A percentile compares a stretch with the other conserved stretches of the same genome.
Conservation (phyloP, 2,797 vertebrate genomes). For the Takifugu rubripes region DNA sequence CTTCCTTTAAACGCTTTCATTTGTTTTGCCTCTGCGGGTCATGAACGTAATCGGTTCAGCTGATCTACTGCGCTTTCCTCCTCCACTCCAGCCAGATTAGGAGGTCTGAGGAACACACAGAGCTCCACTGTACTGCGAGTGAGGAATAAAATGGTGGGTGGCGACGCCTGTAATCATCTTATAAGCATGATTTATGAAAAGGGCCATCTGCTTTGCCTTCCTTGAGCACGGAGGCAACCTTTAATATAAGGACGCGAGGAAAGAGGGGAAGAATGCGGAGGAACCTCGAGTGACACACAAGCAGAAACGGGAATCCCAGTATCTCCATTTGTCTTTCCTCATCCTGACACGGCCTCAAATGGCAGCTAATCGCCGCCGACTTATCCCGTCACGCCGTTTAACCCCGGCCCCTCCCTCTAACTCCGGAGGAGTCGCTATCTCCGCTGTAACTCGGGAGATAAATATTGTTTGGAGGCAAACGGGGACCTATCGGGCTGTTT, state of each 20-base stretch:
- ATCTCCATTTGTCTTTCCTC: constrained; percentile 12
- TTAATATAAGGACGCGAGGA: constrained; percentile 75
- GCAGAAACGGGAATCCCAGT: constrained; percentile 14
- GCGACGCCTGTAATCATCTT: constrained; percentile 71
- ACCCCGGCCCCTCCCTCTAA: constrained; percentile 66
- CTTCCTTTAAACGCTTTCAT: neutral
- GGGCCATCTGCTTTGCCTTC: constrained; percentile 79
- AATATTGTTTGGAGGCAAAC: too few species aligned
- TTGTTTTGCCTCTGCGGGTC: neutral
- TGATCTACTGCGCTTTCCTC: constrained; percentile 1
- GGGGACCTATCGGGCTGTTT: too few species aligned
- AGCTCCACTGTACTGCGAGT: constrained; percentile 41
- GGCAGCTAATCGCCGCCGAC: constrained; percentile 71
- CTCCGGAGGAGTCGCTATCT: constrained; percentile 60
- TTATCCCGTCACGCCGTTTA: constrained; percentile 66
- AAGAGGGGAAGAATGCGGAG: constrained; percentile 27
- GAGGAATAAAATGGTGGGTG: constrained; percentile 56
- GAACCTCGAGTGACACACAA: constrained; percentile 15
- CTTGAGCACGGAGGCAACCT: constrained; percentile 78
- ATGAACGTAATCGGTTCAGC: constrained; percentile 26
- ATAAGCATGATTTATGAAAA: constrained; percentile 81
- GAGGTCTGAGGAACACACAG: constrained; percentile 35
- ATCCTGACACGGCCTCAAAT: constrained; percentile 58
- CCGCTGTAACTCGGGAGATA: constrained; percentile 41
- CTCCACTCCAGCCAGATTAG: constrained; percentile 40